phyloP scores from a whole-genome alignment of 2,113 vertebrate genomes.

The Bubalus kerabau region DNA sequence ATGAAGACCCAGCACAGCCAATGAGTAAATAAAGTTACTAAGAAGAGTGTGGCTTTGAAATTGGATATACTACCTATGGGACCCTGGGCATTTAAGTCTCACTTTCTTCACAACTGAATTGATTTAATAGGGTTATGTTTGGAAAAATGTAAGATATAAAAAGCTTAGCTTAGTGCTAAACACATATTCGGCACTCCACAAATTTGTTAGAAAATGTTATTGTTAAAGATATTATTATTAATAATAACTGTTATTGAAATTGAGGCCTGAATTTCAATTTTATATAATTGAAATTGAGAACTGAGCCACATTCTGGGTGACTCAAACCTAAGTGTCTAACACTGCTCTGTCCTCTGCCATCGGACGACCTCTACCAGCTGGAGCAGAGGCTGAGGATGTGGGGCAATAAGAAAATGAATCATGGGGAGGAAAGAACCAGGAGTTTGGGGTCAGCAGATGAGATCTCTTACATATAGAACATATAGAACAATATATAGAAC shows the following conservation, averaged over 20 bases:
- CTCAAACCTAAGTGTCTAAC: not conserved
- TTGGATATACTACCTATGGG: not conserved
- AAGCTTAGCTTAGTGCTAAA: not conserved
- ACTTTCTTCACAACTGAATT: not conserved
- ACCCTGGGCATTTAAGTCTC: not conserved
- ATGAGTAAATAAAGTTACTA: not conserved
- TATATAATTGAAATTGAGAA: not conserved
- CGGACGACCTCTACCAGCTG: not conserved
- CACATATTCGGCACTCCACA: not conserved
- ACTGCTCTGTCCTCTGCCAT: not conserved
- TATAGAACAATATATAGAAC: too few species aligned
- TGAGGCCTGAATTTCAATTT: not conserved
- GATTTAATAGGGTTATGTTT: not conserved
- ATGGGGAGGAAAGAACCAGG: not conserved
- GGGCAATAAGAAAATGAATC: not conserved
- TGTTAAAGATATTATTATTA: not conserved
- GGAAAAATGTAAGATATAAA: not conserved
- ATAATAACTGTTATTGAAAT: not conserved
- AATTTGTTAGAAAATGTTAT: not conserved
- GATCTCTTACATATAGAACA: not conserved
- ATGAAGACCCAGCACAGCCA: not conserved
- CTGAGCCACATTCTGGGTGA: not conserved
- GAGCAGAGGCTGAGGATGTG: not conserved
- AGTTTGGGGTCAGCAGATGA: not conserved
- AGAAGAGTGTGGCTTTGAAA: not conserved